These are phyloP conservation scores for Pheosia tremula DNA, from an alignment of 2,888 invertebrate genomes.

Conservation along the genomic window DNA sequence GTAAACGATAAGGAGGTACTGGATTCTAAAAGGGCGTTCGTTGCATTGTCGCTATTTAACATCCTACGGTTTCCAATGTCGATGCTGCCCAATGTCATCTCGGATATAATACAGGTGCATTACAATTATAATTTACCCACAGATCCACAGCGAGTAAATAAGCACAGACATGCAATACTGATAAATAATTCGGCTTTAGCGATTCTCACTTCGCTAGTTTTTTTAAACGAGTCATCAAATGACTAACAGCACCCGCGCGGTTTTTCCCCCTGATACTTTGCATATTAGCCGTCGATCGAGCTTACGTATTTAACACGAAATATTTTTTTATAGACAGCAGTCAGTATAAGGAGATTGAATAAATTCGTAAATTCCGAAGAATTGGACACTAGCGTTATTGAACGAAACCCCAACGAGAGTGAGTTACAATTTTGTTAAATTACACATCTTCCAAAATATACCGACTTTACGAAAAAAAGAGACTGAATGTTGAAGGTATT, in stretches of 20 bases:
- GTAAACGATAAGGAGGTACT: constrained; percentile 92
- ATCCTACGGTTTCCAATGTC: constrained; percentile 97
- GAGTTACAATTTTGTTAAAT: constrained; percentile 60
- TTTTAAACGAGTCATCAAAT: too few species aligned
- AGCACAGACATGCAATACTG: too few species aligned
- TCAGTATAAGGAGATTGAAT: constrained; percentile 95
- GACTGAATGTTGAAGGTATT: too few species aligned
- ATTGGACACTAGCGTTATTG: constrained; percentile 90
- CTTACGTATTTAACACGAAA: not conserved
- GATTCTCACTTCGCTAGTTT: too few species aligned
- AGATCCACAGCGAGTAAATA: too few species aligned
- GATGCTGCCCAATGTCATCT: constrained; percentile 97
- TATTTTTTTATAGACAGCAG: constrained; percentile 88
- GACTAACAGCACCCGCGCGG: too few species aligned
- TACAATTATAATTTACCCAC: too few species aligned
- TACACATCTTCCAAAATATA: too few species aligned
- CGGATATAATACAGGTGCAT: constrained; percentile 92
- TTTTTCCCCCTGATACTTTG: too few species aligned
- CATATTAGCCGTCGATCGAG: not conserved
- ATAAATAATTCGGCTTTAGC: too few species aligned
- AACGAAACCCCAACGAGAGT: constrained; percentile 90
- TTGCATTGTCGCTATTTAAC: constrained; percentile 98
- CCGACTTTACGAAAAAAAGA: too few species aligned
- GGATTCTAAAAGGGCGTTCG: constrained; percentile 96
- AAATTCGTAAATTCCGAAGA: constrained; percentile 97